Evolutionary conservation across 2,797 vertebrate genomes (phyloP).

Genomic region (Eurystomus glaucurus): DNA sequence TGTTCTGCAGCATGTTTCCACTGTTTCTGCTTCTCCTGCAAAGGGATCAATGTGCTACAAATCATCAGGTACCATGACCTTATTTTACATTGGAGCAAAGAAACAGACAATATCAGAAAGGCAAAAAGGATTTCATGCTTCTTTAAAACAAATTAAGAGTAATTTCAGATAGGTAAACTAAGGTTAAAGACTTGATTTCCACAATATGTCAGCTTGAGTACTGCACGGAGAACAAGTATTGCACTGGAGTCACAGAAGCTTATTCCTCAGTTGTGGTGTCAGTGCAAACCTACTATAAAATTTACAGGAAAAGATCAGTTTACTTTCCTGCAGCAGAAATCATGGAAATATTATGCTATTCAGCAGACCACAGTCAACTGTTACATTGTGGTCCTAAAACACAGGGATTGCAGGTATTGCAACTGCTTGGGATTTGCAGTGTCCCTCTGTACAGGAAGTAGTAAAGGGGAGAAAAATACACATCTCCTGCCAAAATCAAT

Average conservation of each 20-base stretch:
- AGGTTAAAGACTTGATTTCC: background rate
- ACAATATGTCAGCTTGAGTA: background rate
- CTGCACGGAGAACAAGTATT: background rate
- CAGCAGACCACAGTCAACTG: background rate
- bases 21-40: background rate
- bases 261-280: background rate
- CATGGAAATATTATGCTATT: background rate
- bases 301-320: background rate
- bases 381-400: fast-evolving
- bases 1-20: background rate
- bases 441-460: background rate
- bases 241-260: background rate
- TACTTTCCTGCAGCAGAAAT: background rate
- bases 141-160: background rate
- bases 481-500: background rate
- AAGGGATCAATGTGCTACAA: background rate
- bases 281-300: background rate
- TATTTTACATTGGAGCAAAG: background rate
- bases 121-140: background rate
- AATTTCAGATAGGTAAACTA: background rate
- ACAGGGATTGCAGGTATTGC: background rate
- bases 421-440: background rate
- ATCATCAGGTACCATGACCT: background rate
- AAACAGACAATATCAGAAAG: background rate
- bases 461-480: background rate